These are phyloP conservation scores for Arrhopalites spinosus DNA, from an alignment of 2,888 invertebrate species.

Conservation along the genomic window DNA sequence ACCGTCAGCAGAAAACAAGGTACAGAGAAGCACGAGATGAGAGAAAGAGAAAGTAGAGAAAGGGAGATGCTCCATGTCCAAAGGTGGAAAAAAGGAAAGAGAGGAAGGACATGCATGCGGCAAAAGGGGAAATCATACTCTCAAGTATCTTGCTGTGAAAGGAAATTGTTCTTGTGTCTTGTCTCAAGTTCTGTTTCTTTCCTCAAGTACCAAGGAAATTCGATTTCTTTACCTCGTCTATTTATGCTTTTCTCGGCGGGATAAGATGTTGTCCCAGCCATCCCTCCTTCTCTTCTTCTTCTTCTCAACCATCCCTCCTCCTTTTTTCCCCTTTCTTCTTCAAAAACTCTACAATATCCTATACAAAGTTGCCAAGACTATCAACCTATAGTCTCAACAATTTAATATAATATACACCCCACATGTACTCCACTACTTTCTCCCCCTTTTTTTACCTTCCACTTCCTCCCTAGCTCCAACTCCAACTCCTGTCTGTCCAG, in stretches of 20 bases:
- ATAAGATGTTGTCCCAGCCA: conserved; percentile 27
- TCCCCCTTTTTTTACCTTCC: not conserved
- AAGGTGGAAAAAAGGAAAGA: not conserved
- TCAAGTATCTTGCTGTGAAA: conserved; percentile 41
- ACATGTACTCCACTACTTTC: not conserved
- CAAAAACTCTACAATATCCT: too few relatives aligned
- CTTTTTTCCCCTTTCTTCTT: conserved; percentile 7
- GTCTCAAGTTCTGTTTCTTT: conserved; percentile 16
- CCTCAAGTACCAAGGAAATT: conserved; percentile 31
- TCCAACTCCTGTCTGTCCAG: not conserved
- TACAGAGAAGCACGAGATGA: not conserved
- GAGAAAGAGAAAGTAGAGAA: conserved; percentile 4
- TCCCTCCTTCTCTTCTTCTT: not conserved
- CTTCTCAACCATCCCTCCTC: not conserved
- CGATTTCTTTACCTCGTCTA: conserved; percentile 34
- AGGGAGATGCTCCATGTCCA: not conserved
- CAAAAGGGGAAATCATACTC: conserved; percentile 27
- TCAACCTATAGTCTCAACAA: not conserved
- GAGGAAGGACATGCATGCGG: not conserved
- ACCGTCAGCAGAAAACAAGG: too few relatives aligned
- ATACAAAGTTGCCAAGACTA: too few relatives aligned
- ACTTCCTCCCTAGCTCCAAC: not conserved
- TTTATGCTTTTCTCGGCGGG: conserved; percentile 31
- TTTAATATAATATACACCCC: too few relatives aligned
- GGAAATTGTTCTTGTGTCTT: conserved; percentile 41